Evolutionary conservation across 2,113 vertebrate species (phyloP).

Genomic region (Chionomys nivalis): DNA sequence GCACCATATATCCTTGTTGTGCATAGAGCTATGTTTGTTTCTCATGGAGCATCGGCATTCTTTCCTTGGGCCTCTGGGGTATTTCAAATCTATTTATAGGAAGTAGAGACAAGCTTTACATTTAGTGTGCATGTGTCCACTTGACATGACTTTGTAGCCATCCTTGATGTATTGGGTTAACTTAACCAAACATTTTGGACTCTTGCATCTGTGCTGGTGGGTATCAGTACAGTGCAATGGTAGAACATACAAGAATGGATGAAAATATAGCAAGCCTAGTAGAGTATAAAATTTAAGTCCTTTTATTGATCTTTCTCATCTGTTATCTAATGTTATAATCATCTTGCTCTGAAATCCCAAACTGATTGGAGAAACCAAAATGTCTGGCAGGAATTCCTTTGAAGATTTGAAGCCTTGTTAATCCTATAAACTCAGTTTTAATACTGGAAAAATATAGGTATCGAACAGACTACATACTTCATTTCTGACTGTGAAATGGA

Average conservation of each 20-base stretch:
- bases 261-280: constrained; percentile 77
- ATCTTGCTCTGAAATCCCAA: constrained; percentile 85
- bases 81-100: constrained; percentile 75
- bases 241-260: constrained; percentile 76
- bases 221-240: constrained; percentile 80
- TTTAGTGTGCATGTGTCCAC: constrained; percentile 76
- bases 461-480: constrained; percentile 58
- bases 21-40: constrained; percentile 60
- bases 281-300: constrained; percentile 72
- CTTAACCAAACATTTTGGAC: constrained; percentile 80
- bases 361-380: constrained; percentile 85
- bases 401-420: constrained; percentile 80
- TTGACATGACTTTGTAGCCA: constrained; percentile 82
- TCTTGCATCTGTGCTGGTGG: constrained; percentile 78
- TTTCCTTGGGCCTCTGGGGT: constrained; percentile 68
- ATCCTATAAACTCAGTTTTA: constrained; percentile 82
- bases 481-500: constrained; percentile 80
- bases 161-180: constrained; percentile 81
- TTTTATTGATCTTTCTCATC: constrained; percentile 78
- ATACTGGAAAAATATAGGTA: constrained; percentile 83
- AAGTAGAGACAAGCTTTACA: constrained; percentile 77
- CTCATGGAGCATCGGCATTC: constrained; percentile 61
- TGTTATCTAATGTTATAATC: constrained; percentile 79
- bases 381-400: constrained; percentile 84
- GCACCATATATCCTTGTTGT: constrained; percentile 54